Evolutionary conservation across 2,888 invertebrate genomes (phyloP).

Genomic region (Hirtodrosophila alboralis): DNA sequence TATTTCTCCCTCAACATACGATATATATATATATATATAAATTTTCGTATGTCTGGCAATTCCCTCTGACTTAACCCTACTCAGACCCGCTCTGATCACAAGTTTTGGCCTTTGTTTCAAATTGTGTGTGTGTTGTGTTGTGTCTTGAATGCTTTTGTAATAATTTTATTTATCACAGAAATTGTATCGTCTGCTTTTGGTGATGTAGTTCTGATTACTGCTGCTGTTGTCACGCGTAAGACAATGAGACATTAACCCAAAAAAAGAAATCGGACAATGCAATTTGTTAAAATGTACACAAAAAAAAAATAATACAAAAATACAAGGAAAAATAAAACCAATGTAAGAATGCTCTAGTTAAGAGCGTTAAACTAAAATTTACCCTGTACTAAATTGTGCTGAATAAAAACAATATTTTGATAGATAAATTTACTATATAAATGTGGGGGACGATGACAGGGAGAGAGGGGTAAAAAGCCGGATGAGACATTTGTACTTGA

Average conservation of each 20-base stretch:
- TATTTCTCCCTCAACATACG: constrained; percentile 1
- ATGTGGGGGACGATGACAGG: no score
- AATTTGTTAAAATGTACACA: constrained; percentile 46
- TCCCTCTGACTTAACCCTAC: neutral
- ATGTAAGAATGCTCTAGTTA: constrained; percentile 18
- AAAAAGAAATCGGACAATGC: constrained; percentile 51
- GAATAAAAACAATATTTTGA: no score
- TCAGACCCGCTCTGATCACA: neutral
- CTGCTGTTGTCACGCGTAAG: constrained; percentile 39
- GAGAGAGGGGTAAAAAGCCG: no score
- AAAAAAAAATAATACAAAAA: constrained; percentile 1
- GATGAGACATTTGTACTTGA: no score
- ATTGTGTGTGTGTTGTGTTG: constrained; percentile 14
- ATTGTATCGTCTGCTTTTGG: constrained; percentile 69
- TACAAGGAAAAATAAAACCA: no score
- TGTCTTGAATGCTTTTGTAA: constrained; percentile 57
- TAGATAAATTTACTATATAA: no score
- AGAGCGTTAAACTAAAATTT: constrained; percentile 7
- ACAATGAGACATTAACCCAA: constrained; percentile 78
- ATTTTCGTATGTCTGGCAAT: constrained; percentile 27
- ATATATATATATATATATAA: constrained; percentile 41
- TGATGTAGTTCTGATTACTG: constrained; percentile 24
- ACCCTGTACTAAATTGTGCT: constrained; percentile 6
- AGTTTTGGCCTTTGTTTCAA: constrained; percentile 30
- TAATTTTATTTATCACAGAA: constrained; percentile 76